Percentiles rank a stretch among this genome's conserved stretches.
Conservation (phyloP, 2,797 vertebrate genomes). For the Clarias laeviceps region DNA sequence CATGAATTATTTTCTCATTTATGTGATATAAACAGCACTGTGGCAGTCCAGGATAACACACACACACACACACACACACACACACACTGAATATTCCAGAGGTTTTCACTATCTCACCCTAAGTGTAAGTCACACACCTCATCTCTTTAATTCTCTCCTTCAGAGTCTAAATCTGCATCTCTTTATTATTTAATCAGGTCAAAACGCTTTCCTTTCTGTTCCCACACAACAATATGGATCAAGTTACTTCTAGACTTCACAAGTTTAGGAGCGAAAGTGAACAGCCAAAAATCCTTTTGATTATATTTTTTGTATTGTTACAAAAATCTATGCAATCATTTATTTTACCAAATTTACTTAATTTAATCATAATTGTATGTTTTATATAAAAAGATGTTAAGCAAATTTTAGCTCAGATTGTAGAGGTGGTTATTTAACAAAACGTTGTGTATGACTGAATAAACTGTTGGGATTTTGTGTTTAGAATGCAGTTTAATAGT, state of each 20-base stretch:
- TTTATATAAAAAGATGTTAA: background rate
- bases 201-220: conserved; percentile 77
- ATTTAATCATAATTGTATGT: background rate
- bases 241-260: background rate
- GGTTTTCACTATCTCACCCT: no score
- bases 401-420: background rate
- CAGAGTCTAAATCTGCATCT: conserved; percentile 92
- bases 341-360: background rate
- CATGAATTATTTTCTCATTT: background rate
- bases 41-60: background rate
- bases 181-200: conserved; percentile 98
- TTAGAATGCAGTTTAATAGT: background rate
- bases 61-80: background rate
- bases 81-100: no score
- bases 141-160: conserved; percentile 73
- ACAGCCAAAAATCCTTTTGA: background rate
- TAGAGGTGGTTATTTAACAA: background rate
- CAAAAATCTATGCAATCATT: background rate
- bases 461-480: background rate
- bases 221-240: background rate
- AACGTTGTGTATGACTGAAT: background rate
- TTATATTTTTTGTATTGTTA: background rate
- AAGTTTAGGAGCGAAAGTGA: background rate
- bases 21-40: background rate
- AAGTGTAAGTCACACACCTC: conserved; percentile 8